Percentiles rank a stretch among this genome's conserved stretches.
Evolutionary conservation across 2,888 invertebrate species (phyloP).

Genomic region (Folsomia manolachei): DNA sequence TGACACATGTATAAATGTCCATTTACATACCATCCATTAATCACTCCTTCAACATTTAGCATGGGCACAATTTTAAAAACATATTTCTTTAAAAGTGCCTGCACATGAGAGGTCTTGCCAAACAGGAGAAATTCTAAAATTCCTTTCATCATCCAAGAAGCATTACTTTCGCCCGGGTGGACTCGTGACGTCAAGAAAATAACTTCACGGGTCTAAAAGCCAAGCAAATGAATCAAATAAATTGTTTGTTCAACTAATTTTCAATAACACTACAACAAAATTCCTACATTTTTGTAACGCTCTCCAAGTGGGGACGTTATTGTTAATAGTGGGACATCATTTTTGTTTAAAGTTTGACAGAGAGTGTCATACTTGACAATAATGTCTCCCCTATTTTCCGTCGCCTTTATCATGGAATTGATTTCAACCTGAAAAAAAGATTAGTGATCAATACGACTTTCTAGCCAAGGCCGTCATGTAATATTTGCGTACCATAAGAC

Average conservation of each 20-base stretch:
- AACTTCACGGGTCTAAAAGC: conserved; percentile 61
- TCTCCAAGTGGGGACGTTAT: conserved; percentile 65
- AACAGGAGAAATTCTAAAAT: conserved; percentile 66
- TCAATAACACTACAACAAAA: not conserved
- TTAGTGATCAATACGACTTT: not conserved
- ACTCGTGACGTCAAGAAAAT: conserved; percentile 75
- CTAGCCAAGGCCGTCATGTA: not conserved
- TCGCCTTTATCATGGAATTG: conserved; percentile 59
- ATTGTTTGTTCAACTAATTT: too few relatives aligned
- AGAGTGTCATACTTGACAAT: conserved; percentile 67
- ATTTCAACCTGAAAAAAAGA: conserved; percentile 61
- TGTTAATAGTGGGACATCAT: conserved; percentile 72
- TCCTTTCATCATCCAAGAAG: conserved; percentile 86
- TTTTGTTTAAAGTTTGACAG: conserved; percentile 69
- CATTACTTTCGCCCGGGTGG: conserved; percentile 84
- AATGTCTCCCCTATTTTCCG: conserved; percentile 57
- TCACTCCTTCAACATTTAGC: conserved; percentile 84
- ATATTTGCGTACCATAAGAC: conserved; percentile 62
- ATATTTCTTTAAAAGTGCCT: conserved; percentile 65
- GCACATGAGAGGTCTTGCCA: conserved; percentile 58
- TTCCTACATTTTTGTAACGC: not conserved
- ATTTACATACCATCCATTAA: conserved; percentile 74
- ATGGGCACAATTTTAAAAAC: conserved; percentile 84
- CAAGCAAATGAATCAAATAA: not conserved
- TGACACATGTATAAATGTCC: conserved; percentile 14